Percentiles rank a stretch among this genome's conserved stretches.
Conservation (phyloP, 2,888 invertebrate genomes). For the Apamea sordens region DNA sequence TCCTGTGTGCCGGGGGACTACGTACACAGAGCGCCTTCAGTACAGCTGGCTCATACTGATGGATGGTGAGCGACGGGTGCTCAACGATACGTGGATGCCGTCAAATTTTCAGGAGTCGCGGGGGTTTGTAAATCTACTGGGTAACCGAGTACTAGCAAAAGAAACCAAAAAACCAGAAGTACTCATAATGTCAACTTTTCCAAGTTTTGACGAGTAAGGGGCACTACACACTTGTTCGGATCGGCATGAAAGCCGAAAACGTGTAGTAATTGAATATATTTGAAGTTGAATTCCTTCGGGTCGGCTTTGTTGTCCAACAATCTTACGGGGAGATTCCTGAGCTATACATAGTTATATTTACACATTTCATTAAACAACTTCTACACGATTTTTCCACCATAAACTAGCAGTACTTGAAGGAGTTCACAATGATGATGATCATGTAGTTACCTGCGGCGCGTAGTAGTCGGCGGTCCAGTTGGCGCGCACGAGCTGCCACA, state of each 20-base stretch:
- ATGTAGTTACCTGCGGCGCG: constrained; percentile 78
- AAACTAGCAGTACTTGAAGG: neutral
- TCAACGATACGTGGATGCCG: neutral
- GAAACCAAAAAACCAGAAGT: neutral
- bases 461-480: constrained; percentile 97
- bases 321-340: neutral
- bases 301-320: neutral
- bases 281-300: neutral
- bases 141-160: neutral
- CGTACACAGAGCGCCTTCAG: constrained; percentile 36
- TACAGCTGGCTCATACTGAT: neutral
- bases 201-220: neutral
- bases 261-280: neutral
- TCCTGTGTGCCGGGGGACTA: constrained; percentile 71
- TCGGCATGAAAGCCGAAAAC: neutral
- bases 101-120: too few relatives aligned
- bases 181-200: neutral
- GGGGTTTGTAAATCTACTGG: neutral
- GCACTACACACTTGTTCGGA: neutral
- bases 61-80: neutral
- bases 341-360: neutral
- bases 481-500: constrained; percentile 94
- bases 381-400: neutral
- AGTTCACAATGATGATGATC: neutral
- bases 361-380: neutral